Percentiles rank a stretch among this genome's conserved stretches.
Evolutionary conservation across 1,140 invertebrate species (phyloP).

Genomic region (Drosophila carrolli): DNA sequence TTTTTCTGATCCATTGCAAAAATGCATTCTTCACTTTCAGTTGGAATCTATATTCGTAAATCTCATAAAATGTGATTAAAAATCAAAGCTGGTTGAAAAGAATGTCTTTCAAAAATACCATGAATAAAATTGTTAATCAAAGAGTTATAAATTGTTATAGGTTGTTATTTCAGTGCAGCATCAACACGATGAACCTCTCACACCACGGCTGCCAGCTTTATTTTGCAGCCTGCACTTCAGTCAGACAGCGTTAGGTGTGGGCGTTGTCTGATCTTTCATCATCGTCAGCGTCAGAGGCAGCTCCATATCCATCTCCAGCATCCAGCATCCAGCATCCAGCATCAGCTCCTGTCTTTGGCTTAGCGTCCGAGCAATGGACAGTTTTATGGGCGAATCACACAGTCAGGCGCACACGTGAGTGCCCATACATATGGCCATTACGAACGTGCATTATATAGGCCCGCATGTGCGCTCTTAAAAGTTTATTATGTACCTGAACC

Average conservation of each 20-base stretch:
- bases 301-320: slow-evolving; percentile 16
- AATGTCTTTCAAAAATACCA: too few relatives aligned
- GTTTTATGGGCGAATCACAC: slow-evolving; percentile 52
- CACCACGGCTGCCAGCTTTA: slow-evolving; percentile 46
- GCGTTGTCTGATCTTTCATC: slow-evolving; percentile 79
- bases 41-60: too few relatives aligned
- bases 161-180: slow-evolving; percentile 4
- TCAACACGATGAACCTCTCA: slow-evolving; percentile 41
- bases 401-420: slow-evolving; percentile 20
- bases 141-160: not conserved
- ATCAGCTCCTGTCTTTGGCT: slow-evolving; percentile 21
- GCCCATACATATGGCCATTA: slow-evolving; percentile 26
- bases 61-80: too few relatives aligned
- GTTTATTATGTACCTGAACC: slow-evolving; percentile 57
- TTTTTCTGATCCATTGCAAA: too few relatives aligned
- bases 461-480: slow-evolving; percentile 56
- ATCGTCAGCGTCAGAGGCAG: slow-evolving; percentile 60
- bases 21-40: too few relatives aligned
- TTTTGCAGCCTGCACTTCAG: slow-evolving; percentile 58
- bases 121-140: too few relatives aligned
- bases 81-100: too few relatives aligned
- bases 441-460: slow-evolving; percentile 51
- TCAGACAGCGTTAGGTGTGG: slow-evolving; percentile 61
- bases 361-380: slow-evolving; percentile 62
- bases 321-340: not conserved